Evolutionary conservation across 2,113 vertebrate genomes (phyloP), one percentile per base, ranked within the genome.

Genomic region (Tretioscincus oriximinensis): DNA sequence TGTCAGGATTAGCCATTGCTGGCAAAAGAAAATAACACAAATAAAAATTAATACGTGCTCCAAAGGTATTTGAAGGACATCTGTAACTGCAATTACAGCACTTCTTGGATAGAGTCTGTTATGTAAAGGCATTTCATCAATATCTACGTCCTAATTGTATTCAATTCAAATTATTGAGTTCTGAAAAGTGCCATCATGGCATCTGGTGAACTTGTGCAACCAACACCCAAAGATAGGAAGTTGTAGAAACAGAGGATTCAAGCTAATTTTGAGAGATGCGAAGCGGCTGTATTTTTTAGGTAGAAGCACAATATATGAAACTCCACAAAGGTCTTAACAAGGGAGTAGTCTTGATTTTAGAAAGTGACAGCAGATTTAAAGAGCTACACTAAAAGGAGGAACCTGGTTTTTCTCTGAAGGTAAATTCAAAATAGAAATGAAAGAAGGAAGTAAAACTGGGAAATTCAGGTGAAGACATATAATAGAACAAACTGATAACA

Each of bases 401-500:
- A 16, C 35, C 24, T 54, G 1, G 65, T 1, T 51, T 87, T 72
- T 84, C 86, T 65, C 0, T 66, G 73, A 78, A 78, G 41, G 75
- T 84, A 82, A 47, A 81, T 84, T 83, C 10, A 84, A 68, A 85
- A 16, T 14, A 71, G 70, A 65, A 68, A 77, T 77, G 35, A 73
- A 60, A 45, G 75, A 65, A 73, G 10, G 41, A 72, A 73, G n/a
- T 66, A 71, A 71, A 65, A 63, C 84, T 78, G 78, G 73, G 28
- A 72, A 84, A 29, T 77, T 83, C 21, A 28, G 65, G 51, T 45
- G n/a, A 73, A 65, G 51, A 77, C 84, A 81, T 1, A 1, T 31
- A 81, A 85, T 16, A 75, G 64, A 81, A 70, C 29, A 29, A 86
- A 67, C 67, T 65, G 86, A 73, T 86, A 74, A 85, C 82, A 81